Base-by-base conservation (phyloP, 1,140 invertebrate species). In the Drosophila tropicalis region DNA sequence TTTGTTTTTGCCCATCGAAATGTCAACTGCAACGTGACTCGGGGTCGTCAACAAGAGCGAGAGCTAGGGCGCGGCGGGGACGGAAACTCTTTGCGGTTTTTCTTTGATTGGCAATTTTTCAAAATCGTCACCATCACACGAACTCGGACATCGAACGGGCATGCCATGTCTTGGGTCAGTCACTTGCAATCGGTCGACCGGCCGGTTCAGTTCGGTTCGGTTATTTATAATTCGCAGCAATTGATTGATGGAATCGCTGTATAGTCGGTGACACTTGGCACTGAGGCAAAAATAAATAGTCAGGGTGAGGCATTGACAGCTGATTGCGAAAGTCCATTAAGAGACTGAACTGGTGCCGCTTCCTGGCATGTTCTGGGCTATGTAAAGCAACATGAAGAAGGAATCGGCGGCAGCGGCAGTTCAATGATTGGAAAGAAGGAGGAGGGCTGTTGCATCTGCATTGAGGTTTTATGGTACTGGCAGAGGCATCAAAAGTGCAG, bases 301-400 rank as follows among this genome's bases (percentile, higher is more conserved):
- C 84, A 72, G 79, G 73, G 72, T 76, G 68, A 87, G 76, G 68
- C 84, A 87, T 80, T 87, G 83, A 87, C 83, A 87, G 83, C 84
- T 87, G 83, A 87, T 89, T 87, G 83, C 83, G 72, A 87, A 87
- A 87, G 84, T 87, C 83, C 83, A 87, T 87, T 87, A 87, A 87
- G 76, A 51, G 36, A 55, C 39, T 55, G 63, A 54, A 71, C 76
- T 67, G 75, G 68, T 78, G 76, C 74, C 58, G 67, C 58, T 63
- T 12, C 36, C 17, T 51, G 44, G 44, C 44, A 17, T 51, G 4
- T 51, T n/a, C 19, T 51, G 25, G 25, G 19, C 19, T 15, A 60
- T 36, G 41, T 64, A 64, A 64, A 57, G 67, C 32, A 29, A 19
- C 19, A 17, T 44, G 19, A 36, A 34, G 44, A 51, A 10, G 44